Evolutionary conservation across 2,888 invertebrate species (phyloP), one percentile per base, ranked within the genome.

Genomic region (Ferrisia virgata): DNA sequence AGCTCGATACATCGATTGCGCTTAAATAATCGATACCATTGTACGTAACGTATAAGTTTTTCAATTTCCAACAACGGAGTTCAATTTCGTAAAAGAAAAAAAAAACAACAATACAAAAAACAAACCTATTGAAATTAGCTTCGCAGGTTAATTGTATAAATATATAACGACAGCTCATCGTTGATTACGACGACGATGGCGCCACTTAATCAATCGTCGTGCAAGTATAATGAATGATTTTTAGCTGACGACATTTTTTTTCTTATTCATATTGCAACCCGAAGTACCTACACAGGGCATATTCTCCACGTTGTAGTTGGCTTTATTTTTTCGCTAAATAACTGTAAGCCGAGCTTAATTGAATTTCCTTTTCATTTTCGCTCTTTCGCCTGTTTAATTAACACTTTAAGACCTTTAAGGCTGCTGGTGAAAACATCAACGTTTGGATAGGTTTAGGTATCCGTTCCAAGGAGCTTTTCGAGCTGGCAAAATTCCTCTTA

Each of bases 401-500:
- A 76, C 36, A 76, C 72, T 76, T 36, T 76, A 64, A 64, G n/a
- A n/a, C n/a, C 47, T n/a, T n/a, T n/a, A n/a, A 6, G 22, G 13
- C 15, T 11, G 64, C 5, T 13, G 13, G 39, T 8, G 11, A 39
- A 13, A 28, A 64, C 28, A 25, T 28, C 28, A 64, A 28, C 18
- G 2, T 8, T n/a, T n/a, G n/a, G n/a, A n/a, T n/a, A n/a, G 22
- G 6, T 40, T 11, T 2, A 40, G n/a, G n/a, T 47, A n/a, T 5
- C 47, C 64, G 64, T 64, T 31, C 72, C 72, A n/a, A 72, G 72
- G 36, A 9, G 36, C 72, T 76, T 33, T 76, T 36, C 36, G 36
- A 76, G 36, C 28, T 69, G 28, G 28, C 72, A 76, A 76, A 76
- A 76, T 76, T 76, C 72, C 72, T 76, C 72, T 76, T 76, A 76